Evolutionary conservation across 2,888 invertebrate species (phyloP).

Genomic region (Standfussiana lucernea): DNA sequence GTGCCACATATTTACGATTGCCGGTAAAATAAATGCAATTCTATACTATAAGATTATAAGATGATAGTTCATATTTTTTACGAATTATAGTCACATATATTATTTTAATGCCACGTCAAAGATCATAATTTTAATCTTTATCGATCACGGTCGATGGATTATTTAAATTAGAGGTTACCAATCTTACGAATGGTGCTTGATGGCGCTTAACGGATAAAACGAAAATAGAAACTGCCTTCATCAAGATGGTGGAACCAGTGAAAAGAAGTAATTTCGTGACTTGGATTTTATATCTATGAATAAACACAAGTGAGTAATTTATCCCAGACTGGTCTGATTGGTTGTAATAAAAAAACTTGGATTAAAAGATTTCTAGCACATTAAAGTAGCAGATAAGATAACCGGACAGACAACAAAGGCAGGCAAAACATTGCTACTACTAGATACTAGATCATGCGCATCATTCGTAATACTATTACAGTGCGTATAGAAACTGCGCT

Average conservation of each 20-base stretch:
- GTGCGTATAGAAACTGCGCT: conserved; percentile 73
- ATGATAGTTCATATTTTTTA: conserved; percentile 56
- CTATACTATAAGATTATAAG: conserved; percentile 53
- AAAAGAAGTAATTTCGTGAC: conserved; percentile 5
- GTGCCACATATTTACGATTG: conserved; percentile 64
- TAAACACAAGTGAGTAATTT: background rate
- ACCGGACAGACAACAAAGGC: conserved; percentile 13
- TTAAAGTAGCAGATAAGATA: conserved; percentile 5
- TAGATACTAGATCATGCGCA: conserved; percentile 9
- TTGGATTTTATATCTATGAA: background rate
- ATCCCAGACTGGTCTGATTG: background rate
- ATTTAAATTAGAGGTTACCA: conserved; percentile 42
- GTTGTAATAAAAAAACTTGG: background rate
- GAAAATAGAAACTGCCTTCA: conserved; percentile 5
- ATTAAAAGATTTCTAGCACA: background rate
- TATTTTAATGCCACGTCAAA: conserved; percentile 35
- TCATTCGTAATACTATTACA: conserved; percentile 38
- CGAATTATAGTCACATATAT: conserved; percentile 43
- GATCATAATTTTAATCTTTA: conserved; percentile 46
- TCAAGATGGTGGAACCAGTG: background rate
- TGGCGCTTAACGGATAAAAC: background rate
- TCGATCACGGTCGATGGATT: conserved; percentile 29
- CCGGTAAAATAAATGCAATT: conserved; percentile 57
- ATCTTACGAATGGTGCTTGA: conserved; percentile 7
- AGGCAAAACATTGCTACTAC: conserved; percentile 27